phyloP scores from a whole-genome alignment of 2,113 vertebrate genomes.

The Buteo buteo region DNA sequence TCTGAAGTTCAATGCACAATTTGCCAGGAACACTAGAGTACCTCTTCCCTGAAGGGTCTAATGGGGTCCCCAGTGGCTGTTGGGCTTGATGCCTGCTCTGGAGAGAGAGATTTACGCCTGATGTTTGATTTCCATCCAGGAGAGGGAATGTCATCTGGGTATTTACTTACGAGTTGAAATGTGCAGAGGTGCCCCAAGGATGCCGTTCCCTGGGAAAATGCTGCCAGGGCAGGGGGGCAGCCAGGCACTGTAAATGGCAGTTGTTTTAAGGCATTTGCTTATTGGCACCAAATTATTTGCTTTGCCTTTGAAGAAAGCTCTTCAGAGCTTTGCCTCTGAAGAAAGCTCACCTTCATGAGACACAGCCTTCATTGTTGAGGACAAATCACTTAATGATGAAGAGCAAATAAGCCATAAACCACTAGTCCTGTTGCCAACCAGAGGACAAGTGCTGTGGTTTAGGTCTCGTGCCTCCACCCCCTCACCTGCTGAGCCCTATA shows the following conservation, averaged over 20 bases:
- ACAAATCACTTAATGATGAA: not conserved
- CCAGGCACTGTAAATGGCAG: not conserved
- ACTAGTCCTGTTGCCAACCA: not conserved
- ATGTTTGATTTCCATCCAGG: constrained; percentile 2
- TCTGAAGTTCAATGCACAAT: not conserved
- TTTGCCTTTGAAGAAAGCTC: constrained; percentile 22
- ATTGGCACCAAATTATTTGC: constrained; percentile 14
- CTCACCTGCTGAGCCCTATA: constrained; percentile 19
- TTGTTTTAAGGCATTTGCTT: not conserved
- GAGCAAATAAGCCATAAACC: constrained; percentile 14
- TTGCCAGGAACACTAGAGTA: constrained; percentile 28
- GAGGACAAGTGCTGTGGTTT: not conserved
- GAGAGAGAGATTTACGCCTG: not conserved
- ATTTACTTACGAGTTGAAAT: not conserved
- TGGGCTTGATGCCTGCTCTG: not conserved
- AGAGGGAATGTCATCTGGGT: not conserved
- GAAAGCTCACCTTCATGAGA: not conserved
- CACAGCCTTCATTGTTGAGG: not conserved
- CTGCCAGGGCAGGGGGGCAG: not conserved
- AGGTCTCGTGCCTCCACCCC: constrained; percentile 36
- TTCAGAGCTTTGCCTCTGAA: constrained; percentile 4
- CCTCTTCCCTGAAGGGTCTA: constrained; percentile 16
- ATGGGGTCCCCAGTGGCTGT: not conserved
- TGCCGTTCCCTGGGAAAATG: constrained; percentile 2
- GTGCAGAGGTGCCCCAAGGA: not conserved